These are phyloP conservation scores for Pyrocoelia pectoralis DNA, from an alignment of 2,888 invertebrate species.

Conservation along the genomic window DNA sequence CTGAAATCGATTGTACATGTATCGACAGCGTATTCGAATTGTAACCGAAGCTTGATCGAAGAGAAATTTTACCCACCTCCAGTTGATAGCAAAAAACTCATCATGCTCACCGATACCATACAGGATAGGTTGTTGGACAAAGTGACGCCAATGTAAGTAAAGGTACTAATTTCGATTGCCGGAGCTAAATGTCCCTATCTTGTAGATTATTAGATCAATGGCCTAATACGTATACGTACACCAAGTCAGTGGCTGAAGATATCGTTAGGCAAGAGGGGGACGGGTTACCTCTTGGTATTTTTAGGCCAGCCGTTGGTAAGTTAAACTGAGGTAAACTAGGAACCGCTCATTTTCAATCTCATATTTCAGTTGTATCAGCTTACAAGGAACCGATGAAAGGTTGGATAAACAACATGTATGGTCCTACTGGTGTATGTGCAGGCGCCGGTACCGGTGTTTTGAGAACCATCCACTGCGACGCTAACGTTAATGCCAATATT, in stretches of 20 bases:
- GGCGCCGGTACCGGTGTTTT: conserved; percentile 82
- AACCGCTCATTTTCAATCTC: background rate
- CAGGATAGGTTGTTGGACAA: conserved; percentile 63
- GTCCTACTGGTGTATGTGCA: conserved; percentile 79
- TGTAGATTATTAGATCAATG: conserved; percentile 65
- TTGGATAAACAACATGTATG: conserved; percentile 93
- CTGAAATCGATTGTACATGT: conserved; percentile 68
- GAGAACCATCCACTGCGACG: conserved; percentile 75
- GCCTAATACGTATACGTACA: conserved; percentile 92
- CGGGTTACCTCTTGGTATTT: conserved; percentile 81
- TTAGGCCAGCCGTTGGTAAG: conserved; percentile 85
- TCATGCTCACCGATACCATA: conserved; percentile 61
- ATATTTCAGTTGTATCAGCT: conserved; percentile 66
- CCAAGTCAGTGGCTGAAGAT: conserved; percentile 89
- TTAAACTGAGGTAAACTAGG: conserved; percentile 10
- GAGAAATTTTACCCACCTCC: conserved; percentile 61
- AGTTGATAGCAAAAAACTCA: conserved; percentile 62
- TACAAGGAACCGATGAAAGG: conserved; percentile 79
- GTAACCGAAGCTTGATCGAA: conserved; percentile 44
- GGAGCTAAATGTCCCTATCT: no score
- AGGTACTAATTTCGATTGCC: no score
- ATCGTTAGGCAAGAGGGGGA: conserved; percentile 71
- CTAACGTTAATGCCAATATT: conserved; percentile 76
- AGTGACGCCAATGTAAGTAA: conserved; percentile 66
- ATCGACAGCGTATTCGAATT: conserved; percentile 68